Evolutionary conservation across 2,888 invertebrate species (phyloP).

Genomic region (Caenorhabditis angaria): DNA sequence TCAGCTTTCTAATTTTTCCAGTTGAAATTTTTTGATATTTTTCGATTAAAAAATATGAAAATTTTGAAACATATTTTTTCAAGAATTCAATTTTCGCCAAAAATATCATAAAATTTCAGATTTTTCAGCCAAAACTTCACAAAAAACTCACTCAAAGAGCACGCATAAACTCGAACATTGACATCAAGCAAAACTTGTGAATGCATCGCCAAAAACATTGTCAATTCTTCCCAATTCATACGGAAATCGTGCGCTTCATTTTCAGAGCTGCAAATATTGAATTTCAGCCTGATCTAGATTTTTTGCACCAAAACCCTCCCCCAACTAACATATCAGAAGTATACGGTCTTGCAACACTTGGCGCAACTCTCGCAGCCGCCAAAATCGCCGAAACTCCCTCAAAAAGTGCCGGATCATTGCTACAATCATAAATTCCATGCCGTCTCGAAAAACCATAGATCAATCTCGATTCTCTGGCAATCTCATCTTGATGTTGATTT

Average conservation of each 20-base stretch:
- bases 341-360: conserved; percentile 25
- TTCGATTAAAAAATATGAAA: no score
- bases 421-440: conserved; percentile 30
- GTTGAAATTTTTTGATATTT: no score
- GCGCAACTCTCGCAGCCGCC: conserved; percentile 20
- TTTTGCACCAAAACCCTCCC: background rate
- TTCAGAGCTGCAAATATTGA: background rate
- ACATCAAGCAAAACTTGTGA: conserved; percentile 51
- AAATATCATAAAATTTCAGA: no score
- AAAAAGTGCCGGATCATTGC: conserved; percentile 30
- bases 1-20: no score
- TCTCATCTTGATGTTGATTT: conserved; percentile 19
- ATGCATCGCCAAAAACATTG: conserved; percentile 41
- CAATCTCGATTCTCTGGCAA: background rate
- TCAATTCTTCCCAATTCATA: conserved; percentile 44
- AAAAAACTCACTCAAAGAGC: conserved; percentile 44
- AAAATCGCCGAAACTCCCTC: conserved; percentile 33
- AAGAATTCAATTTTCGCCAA: no score
- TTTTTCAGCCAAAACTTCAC: no score
- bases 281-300: background rate
- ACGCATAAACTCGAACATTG: conserved; percentile 49
- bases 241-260: conserved; percentile 36
- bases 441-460: conserved; percentile 11
- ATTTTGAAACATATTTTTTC: no score
- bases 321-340: conserved; percentile 16